A percentile compares a stretch with the other conserved stretches of the same genome.
Evolutionary conservation across 2,888 invertebrate genomes (phyloP).

Genomic region (Cybosia mesomella): DNA sequence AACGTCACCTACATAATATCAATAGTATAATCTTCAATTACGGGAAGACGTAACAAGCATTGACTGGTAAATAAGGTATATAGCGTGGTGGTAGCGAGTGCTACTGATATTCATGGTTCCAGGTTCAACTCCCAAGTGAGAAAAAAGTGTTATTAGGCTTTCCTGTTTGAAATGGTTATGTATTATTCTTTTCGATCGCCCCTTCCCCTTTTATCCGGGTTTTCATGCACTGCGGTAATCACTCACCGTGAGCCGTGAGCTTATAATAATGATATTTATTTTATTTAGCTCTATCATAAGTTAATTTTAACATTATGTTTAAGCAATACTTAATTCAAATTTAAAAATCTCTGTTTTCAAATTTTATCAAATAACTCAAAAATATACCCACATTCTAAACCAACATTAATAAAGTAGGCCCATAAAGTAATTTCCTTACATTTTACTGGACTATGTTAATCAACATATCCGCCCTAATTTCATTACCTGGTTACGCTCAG

Average conservation of each 20-base stretch:
- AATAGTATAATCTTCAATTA: neutral
- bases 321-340: neutral
- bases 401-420: neutral
- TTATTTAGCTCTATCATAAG: too few relatives aligned
- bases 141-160: neutral
- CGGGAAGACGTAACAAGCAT: neutral
- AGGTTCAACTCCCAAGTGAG: neutral
- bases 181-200: too few relatives aligned
- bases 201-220: too few relatives aligned
- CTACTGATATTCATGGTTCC: neutral
- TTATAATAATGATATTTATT: too few relatives aligned
- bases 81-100: neutral
- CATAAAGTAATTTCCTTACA: neutral
- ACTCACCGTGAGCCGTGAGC: too few relatives aligned
- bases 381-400: neutral
- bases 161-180: too few relatives aligned
- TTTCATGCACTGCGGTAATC: too few relatives aligned
- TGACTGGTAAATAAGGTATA: too few relatives aligned
- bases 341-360: neutral
- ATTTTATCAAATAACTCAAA: neutral
- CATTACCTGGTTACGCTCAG: slow-evolving; percentile 40
- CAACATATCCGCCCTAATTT: slow-evolving; percentile 36
- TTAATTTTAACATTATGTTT: too few relatives aligned
- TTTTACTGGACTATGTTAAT: slow-evolving; percentile 14
- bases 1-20: neutral